Percentiles rank a stretch among this genome's conserved stretches.
These are phyloP conservation scores for Pitangus sulphuratus DNA, from an alignment of 2,797 vertebrate species.

Conservation along the genomic window DNA sequence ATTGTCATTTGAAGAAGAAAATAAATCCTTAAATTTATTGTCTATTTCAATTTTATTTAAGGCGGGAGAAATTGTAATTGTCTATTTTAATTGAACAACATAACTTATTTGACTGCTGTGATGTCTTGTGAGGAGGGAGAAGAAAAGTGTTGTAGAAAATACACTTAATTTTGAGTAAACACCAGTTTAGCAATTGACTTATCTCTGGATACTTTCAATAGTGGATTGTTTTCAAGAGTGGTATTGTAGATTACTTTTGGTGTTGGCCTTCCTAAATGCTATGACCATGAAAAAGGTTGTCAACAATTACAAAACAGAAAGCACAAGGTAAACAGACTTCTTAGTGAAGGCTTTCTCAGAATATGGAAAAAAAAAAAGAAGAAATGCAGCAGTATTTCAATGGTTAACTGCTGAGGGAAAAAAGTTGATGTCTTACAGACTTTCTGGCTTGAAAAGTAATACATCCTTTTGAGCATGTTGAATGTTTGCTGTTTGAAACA, in stretches of 20 bases:
- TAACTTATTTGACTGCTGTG: background rate
- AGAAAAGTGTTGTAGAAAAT: slow-evolving; percentile 13
- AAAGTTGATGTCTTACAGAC: background rate
- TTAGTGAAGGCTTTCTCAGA: background rate
- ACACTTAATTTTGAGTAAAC: background rate
- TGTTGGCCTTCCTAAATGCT: background rate
- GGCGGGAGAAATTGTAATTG: background rate
- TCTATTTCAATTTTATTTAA: background rate
- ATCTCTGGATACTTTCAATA: slow-evolving; percentile 11
- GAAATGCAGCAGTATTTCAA: background rate
- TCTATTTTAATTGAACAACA: background rate
- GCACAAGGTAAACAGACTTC: background rate
- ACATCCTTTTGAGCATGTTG: background rate
- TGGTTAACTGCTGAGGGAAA: background rate
- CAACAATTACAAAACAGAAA: background rate
- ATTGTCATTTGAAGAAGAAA: background rate
- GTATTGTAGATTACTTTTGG: background rate
- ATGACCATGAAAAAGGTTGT: background rate
- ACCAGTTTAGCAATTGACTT: background rate
- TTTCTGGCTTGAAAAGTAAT: background rate
- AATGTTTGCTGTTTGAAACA: background rate
- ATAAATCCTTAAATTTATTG: background rate
- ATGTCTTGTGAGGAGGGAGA: background rate
- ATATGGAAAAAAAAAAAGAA: background rate
- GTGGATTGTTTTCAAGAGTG: background rate